A percentile compares a stretch with the other conserved stretches of the same genome.
Conservation (phyloP, 2,113 vertebrate genomes). For the Manacus vitellinus region DNA sequence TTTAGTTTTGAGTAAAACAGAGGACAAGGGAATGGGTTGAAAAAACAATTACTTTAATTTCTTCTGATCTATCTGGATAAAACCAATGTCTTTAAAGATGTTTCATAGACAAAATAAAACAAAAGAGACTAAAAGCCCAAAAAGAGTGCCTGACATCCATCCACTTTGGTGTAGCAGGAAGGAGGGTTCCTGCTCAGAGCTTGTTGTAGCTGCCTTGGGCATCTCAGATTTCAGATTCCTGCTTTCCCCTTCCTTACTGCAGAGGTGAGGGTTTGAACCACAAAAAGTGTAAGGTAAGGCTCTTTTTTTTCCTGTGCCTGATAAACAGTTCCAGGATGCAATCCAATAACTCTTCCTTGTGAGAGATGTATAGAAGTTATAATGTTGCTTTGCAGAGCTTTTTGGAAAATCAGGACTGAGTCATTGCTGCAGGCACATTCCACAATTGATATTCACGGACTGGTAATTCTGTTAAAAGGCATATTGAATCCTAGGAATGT, state of each 20-base stretch:
- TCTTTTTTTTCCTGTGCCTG: neutral
- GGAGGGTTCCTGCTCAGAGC: neutral
- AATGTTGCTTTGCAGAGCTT: neutral
- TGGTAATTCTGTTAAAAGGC: neutral
- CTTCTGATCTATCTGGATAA: neutral
- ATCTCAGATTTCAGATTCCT: neutral
- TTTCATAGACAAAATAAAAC: neutral
- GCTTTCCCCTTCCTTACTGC: neutral
- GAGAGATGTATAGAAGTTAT: neutral
- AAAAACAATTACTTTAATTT: neutral
- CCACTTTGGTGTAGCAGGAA: neutral
- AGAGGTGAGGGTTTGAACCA: neutral
- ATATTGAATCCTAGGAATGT: neutral
- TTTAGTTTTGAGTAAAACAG: neutral
- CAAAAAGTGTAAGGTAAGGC: neutral
- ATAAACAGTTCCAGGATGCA: neutral
- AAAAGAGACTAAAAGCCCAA: neutral
- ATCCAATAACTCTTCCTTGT: neutral
- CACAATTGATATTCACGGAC: neutral
- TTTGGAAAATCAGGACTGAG: neutral
- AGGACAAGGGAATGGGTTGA: neutral
- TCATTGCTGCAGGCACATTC: neutral
- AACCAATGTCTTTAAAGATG: neutral
- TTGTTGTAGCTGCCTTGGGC: neutral
- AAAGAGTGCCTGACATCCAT: neutral